Conservation (phyloP, 1,140 invertebrate genomes). For the Helicoverpa zea region DNA sequence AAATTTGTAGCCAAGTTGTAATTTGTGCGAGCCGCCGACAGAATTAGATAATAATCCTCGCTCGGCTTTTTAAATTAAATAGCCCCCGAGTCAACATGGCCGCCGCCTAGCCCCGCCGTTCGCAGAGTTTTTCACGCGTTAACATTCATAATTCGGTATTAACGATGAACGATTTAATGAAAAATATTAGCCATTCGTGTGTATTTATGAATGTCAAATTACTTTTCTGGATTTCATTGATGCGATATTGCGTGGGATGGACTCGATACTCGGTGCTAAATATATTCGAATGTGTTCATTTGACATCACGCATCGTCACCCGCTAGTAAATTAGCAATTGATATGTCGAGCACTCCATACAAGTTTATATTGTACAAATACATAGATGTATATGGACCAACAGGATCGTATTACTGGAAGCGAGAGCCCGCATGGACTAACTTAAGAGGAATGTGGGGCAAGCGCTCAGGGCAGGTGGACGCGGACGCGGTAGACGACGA, state of each 20-base stretch:
- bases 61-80: conserved; percentile 58
- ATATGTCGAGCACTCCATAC: background rate
- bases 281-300: background rate
- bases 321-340: background rate
- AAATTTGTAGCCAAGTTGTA: conserved; percentile 49
- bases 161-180: conserved; percentile 56
- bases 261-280: too few species aligned
- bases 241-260: background rate
- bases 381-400: conserved; percentile 53
- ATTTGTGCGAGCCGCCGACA: conserved; percentile 35
- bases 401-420: conserved; percentile 89
- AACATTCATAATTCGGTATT: conserved; percentile 52
- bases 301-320: background rate
- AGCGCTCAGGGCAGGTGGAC: conserved; percentile 73
- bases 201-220: conserved; percentile 30
- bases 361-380: background rate
- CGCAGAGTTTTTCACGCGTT: conserved; percentile 40
- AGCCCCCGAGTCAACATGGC: conserved; percentile 54
- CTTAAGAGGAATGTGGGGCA: conserved; percentile 91
- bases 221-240: conserved; percentile 30
- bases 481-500: conserved; percentile 63
- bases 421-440: conserved; percentile 91
- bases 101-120: conserved; percentile 22
- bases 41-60: conserved; percentile 56
- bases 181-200: conserved; percentile 46